A percentile compares a stretch with the other conserved stretches of the same genome.
Evolutionary conservation across 1,140 invertebrate genomes (phyloP).

Genomic region (Monomorium pharaonis): DNA sequence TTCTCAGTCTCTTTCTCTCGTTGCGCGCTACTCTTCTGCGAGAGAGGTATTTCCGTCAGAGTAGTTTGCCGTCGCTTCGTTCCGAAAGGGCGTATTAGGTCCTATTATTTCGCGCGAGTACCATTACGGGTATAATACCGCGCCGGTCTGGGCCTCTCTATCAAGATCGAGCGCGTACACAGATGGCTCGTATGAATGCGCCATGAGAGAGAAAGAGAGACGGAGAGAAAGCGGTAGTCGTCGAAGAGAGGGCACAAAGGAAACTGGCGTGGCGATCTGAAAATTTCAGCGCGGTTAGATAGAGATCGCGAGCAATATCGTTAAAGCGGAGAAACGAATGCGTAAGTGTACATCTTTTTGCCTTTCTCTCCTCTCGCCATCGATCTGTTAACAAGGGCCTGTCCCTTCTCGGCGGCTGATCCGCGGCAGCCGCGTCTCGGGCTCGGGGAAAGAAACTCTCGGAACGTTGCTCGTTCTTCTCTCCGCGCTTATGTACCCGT

Average conservation of each 20-base stretch:
- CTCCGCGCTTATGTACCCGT: too few species aligned
- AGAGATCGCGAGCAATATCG: slow-evolving; percentile 41
- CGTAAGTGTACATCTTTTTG: not conserved
- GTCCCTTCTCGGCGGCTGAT: not conserved
- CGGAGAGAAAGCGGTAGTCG: not conserved
- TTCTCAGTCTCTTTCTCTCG: slow-evolving; percentile 7
- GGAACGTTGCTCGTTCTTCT: not conserved
- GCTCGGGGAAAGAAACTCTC: too few species aligned
- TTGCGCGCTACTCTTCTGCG: slow-evolving; percentile 32
- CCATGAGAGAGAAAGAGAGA: not conserved
- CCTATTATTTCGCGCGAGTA: slow-evolving; percentile 60
- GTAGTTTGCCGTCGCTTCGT: slow-evolving; percentile 20
- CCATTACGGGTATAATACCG: slow-evolving; percentile 52
- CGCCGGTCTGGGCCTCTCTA: slow-evolving; percentile 33
- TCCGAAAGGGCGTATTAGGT: slow-evolving; percentile 55
- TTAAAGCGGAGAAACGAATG: slow-evolving; percentile 35
- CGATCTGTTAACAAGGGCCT: slow-evolving; percentile 28
- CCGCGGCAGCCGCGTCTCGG: too few species aligned
- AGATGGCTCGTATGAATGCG: slow-evolving; percentile 53
- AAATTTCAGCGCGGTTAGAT: slow-evolving; percentile 51
- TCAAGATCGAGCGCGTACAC: slow-evolving; percentile 54
- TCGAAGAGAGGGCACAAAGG: slow-evolving; percentile 39
- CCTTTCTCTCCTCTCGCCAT: not conserved
- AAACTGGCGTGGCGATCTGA: not conserved
- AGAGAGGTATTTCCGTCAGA: slow-evolving; percentile 51